Base-by-base conservation (phyloP, 2,797 vertebrate genomes). In the Trematomus bernacchii region DNA sequence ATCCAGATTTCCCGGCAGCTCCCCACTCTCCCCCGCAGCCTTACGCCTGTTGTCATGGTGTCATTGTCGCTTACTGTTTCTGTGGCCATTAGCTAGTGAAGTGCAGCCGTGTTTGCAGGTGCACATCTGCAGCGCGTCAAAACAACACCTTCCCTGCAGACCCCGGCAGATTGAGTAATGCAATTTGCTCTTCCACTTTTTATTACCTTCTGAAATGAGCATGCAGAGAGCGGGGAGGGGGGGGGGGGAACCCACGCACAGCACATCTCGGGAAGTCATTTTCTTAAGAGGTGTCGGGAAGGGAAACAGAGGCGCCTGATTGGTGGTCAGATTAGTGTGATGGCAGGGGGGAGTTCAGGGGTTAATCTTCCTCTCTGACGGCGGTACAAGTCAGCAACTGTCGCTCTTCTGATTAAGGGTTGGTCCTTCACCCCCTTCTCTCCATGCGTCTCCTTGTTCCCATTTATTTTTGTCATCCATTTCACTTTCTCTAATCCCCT, bases 41-140 rank as follows among this genome's bases (percentile, higher is more conserved):
- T 43, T 54, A 33, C 43, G 16, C 84, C 77, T 84, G 84, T 90
- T 87, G 84, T 84, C 77, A 78, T 82, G 78, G 83, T 91, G 92
- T 93, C 92, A 78, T 79, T 85, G 88, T 75, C 77, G 19, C 77
- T 85, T 83, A 87, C 73, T 75, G 85, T 89, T 87, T 87, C 77
- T 62, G 6, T 77, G 51, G 82, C 73, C 82, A 94, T 93, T 91
- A 94, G 84, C 86, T 50, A 48, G 84, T 79, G 72, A 85, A 86
- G 80, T 77, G 76, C 75, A 73, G 82, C 73, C 80, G 61, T 66
- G 75, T 90, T 85, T 89, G 80, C 82, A 89, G 86, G 90, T 90
- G 89, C 91, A 85, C 94, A 92, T 93, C 93, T 93, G 92, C 90
- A 85, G 77, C 82, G 83, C 77, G 82, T 95, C 94, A 94, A 84